Base-by-base conservation (phyloP, 1,140 invertebrate species). In the Megalopta genalis region DNA sequence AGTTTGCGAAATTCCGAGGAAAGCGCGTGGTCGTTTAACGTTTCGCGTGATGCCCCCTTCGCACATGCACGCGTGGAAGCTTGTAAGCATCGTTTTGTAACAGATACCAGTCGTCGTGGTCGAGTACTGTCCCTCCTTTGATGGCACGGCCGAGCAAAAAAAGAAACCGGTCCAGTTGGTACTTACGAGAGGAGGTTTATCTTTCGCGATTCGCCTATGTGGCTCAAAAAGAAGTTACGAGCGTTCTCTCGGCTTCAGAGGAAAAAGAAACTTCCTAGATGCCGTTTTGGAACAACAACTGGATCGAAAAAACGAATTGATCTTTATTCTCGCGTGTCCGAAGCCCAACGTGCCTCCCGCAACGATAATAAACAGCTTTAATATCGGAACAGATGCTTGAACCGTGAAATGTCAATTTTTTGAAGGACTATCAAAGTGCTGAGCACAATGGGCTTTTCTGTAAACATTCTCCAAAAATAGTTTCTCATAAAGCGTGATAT, bases 161-260 rank as follows among this genome's bases (percentile, higher is more conserved):
- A 73, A 83, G 80, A 84, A 88, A 88, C 87, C 87, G 87, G 87
- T 88, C 85, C 79, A 84, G 87, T 87, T 83, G 82, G 86, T 87
- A 84, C 77, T 73, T 66, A 66, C 71, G 63, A 75, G 63, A 75
- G 39, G 77, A 78, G 76, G 68, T 78, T 72, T 77, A 77, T 59
- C 74, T 70, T 77, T 62, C 74, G 60, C 39, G 57, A 49, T 77
- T 77, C 74, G 42, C 27, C 57, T 52, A 77, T 49, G 60, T 64
- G 71, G 76, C 69, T 77, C 42, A 39, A 59, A 69, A 68, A 77
- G 67, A 77, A 72, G 69, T 78, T 72, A 57, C 74, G 60, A 32
- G 37, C 68, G 68, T 78, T 78, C 68, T 54, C 21, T 18, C 32
- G 10, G 14, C 63, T 21, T 18, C 37, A 12, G 21, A 21, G n/a